Evolutionary conservation across 2,797 vertebrate genomes (phyloP), one percentile per base, ranked within the genome.

Genomic region (Anabas testudineus): DNA sequence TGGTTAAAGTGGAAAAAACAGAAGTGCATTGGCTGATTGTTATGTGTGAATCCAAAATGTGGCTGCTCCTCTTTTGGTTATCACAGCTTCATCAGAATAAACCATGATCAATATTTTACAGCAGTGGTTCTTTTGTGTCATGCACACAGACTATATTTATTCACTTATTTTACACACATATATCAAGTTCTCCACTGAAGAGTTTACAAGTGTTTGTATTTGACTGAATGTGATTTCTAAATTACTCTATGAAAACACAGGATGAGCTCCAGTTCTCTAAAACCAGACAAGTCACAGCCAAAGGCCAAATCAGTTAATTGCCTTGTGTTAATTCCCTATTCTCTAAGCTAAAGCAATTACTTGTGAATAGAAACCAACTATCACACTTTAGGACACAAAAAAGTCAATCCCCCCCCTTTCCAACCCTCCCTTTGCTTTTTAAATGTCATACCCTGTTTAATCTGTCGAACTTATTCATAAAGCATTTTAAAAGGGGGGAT

Each of bases 261-360:
- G 71, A 87, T 82, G 80, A 86, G 87, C 75, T 75, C 46, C 72
- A 51, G 67, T 74, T 66, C 77, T 82, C 74, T 72, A 78, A 84
- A 90, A 84, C 82, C 81, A 90, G 86, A 84, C 67, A 70, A 86
- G 82, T 90, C 86, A 77, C 81, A 90, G 90, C 93, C 89, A 92
- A 85, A 89, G 88, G 90, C 90, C 89, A 93, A 89, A 90, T 87
- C 79, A 84, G 80, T 91, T 92, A 90, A 92, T 93, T 91, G 90
- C 85, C 82, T 92, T 69, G 67, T 77, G 78, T 83, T 91, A 91
- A 92, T 91, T 93, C 87, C 83, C 87, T 73, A 83, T 78, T 90
- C 88, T 85, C 86, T 60, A 58, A 82, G 82, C 86, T 91, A 90
- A 93, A 91, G 84, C 85, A 93, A 93, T 93, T 89, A 91, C 66